Evolutionary conservation across 1,140 invertebrate species (phyloP).

Genomic region (Drosophila mayri): DNA sequence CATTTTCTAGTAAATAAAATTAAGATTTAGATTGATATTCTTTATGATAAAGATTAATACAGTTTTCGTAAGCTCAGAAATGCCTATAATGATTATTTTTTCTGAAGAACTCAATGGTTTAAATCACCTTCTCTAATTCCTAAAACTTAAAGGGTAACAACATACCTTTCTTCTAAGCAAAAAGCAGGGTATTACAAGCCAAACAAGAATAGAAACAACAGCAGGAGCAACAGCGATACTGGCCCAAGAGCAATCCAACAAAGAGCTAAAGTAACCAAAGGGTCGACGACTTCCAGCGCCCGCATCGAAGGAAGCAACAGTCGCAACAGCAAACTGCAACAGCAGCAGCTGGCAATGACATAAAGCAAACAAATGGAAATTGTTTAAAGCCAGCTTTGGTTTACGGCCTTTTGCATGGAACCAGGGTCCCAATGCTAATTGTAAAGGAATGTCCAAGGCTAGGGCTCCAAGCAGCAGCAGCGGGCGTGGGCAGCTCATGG

Average conservation of each 20-base stretch:
- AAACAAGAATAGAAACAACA: constrained; percentile 56
- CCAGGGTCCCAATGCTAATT: constrained; percentile 67
- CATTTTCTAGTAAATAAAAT: no score
- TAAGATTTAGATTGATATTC: no score
- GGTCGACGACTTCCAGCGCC: constrained; percentile 79
- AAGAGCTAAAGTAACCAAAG: constrained; percentile 53
- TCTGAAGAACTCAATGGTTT: not conserved
- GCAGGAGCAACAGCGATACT: constrained; percentile 30
- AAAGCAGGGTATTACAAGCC: constrained; percentile 48
- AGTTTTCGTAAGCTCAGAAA: not conserved
- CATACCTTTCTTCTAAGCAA: not conserved
- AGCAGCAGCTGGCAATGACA: constrained; percentile 64
- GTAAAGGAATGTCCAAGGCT: constrained; percentile 75
- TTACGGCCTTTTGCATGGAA: constrained; percentile 72
- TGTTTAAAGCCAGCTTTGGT: constrained; percentile 81
- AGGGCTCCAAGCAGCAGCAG: constrained; percentile 48
- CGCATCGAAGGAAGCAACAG: constrained; percentile 58
- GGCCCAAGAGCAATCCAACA: constrained; percentile 24
- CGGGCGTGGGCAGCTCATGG: constrained; percentile 64
- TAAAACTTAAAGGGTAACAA: not conserved
- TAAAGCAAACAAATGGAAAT: constrained; percentile 83
- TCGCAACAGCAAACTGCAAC: constrained; percentile 29
- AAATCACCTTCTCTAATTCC: no score
- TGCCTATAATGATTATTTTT: not conserved
- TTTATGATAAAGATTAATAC: no score